A percentile compares a stretch with the other conserved stretches of the same genome.
phyloP scores from a whole-genome alignment of 1,140 invertebrate genomes.

The Matsumurasca onukii region DNA sequence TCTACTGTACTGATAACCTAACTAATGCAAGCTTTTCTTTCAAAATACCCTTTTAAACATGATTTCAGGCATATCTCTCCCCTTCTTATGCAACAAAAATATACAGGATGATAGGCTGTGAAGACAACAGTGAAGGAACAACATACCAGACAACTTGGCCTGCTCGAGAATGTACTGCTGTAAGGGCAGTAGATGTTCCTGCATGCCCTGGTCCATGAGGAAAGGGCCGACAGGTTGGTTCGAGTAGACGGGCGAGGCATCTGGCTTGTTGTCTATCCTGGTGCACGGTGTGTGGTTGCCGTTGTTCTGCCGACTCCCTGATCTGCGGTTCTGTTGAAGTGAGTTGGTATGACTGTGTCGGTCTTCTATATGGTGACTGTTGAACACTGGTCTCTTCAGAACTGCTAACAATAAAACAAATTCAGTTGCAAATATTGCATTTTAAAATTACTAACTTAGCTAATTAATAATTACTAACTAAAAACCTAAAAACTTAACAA shows the following conservation, averaged over 20 bases:
- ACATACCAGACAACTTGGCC: slow-evolving; percentile 67
- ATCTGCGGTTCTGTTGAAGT: slow-evolving; percentile 10
- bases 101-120: too few species aligned
- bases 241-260: slow-evolving; percentile 28
- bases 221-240: slow-evolving; percentile 16
- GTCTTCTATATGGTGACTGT: slow-evolving; percentile 4
- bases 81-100: too few species aligned
- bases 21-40: too few species aligned
- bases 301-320: slow-evolving; percentile 12
- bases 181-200: slow-evolving; percentile 71
- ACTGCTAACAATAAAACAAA: not conserved
- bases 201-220: slow-evolving; percentile 20
- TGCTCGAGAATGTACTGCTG: slow-evolving; percentile 89
- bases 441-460: too few species aligned
- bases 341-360: slow-evolving; percentile 24
- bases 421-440: too few species aligned
- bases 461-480: too few species aligned
- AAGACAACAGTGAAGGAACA: not conserved
- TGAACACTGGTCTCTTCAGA: slow-evolving; percentile 8
- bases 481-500: too few species aligned
- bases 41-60: too few species aligned
- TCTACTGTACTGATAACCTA: too few species aligned
- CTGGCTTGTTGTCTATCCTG: slow-evolving; percentile 22
- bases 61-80: too few species aligned
- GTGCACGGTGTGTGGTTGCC: slow-evolving; percentile 9